Base-by-base conservation (phyloP, 37 sponge, comb jelly and placozoan genomes). In the Trichoplax adhaerens region DNA sequence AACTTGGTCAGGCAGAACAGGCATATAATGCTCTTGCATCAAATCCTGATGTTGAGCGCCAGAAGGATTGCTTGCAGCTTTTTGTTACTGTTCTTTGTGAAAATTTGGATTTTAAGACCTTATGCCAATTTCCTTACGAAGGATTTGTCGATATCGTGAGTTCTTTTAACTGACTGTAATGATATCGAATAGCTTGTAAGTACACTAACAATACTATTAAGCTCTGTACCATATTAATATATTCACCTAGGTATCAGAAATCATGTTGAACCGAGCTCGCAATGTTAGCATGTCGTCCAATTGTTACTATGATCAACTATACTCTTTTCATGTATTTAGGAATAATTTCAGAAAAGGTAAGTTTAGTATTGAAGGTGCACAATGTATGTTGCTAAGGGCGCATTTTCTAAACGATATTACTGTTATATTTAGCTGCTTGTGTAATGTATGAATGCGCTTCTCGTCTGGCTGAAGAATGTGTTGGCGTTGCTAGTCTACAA, bases 301-400 rank as follows among this genome's bases (percentile, higher is more conserved):
- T 52, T 48, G 52, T 60, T 86, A 81, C 58, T 87, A 87, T 50
- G 78, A 84, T 58, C 75, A 84, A 1, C 85, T 87, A 58, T 84
- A 84, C 68, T 78, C 85, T 57, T 87, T 62, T 74, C 72, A 87
- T 64, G 78, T 72, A 0, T 53, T 70, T 46, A 67, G 72, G 69
- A 59, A 70, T 49, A 83, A 72, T 71, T 76, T 62, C 78, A 61
- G 77, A 62, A 81, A 83, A 75, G 77, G 87, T 87, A 46, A 10
- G 65, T 48, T 0, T 8, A 3, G 10, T 58, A 4, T 52, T 29
- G 29, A 29, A 29, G 29, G 29, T 29, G 29, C 29, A 29, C 29
- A 29, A 29, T 29, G 29, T 48, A 52, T 68, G 3, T 49, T 53
- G 29, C 58, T 3, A 74, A 47, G 7, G 46, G 2, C 61, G n/a